Evolutionary conservation across 2,113 vertebrate genomes (phyloP), one percentile per base, ranked within the genome.

Genomic region (Anhinga rufa): DNA sequence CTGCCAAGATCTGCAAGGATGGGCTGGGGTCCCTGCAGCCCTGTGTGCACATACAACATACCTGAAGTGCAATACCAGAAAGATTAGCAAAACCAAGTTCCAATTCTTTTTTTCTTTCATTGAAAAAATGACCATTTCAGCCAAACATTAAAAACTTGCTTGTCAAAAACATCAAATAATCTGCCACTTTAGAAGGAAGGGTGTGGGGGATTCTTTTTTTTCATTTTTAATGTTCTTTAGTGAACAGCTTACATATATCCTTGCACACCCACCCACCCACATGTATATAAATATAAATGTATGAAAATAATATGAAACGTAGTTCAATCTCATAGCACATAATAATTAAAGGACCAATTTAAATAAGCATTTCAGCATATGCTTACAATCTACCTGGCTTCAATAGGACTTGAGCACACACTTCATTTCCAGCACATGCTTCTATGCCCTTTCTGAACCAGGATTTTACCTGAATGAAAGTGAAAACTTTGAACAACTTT

Each of bases 361-460:
- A 97, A 96, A 94, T 93, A 96, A 95, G 93, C 61, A 89, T 95
- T 96, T 95, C 91, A 95, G 70, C 94, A 90, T 92, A 82, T 95
- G 89, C 95, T 95, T 95, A 88, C 55, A 92, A 79, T 96, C 94
- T 97, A 94, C 83, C 74, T 93, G 81, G 91, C 91, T 95, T 95
- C 95, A 94, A 28, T 66, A 65, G 60, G 72, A 34, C 82, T 94
- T 88, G 34, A 86, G 70, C 82, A 91, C 76, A 88, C 61, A 94
- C 88, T 95, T 96, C 72, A 96, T 92, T 94, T 93, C 62, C 87
- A 89, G 78, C 66, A 76, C 51, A 80, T 70, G 74, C 66, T 91
- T 95, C 92, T 51, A 26, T 55, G 62, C 44, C 66, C 42, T 91
- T 82, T 89, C 70, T 85, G 89, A 95, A 88, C 70, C 1, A 2